Evolutionary conservation across 2,113 vertebrate species (phyloP).

Genomic region (Datnioides undecimradiatus): DNA sequence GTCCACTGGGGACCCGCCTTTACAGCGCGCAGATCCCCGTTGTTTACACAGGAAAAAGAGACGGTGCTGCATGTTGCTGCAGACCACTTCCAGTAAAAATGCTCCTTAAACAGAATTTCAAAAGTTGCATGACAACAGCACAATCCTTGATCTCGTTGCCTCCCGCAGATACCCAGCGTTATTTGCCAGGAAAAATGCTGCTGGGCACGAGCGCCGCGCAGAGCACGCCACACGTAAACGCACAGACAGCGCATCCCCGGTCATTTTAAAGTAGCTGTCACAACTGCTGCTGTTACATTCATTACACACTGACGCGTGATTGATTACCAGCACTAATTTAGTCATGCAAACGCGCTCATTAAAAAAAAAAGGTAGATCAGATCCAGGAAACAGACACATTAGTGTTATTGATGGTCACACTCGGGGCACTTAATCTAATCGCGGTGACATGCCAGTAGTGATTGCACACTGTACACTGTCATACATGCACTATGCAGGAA

Average conservation of each 20-base stretch:
- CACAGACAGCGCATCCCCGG: background rate
- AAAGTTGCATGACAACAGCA: slow-evolving; percentile 6
- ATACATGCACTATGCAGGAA: slow-evolving; percentile 6
- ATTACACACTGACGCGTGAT: slow-evolving; percentile 31
- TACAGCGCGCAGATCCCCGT: slow-evolving; percentile 6
- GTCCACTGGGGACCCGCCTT: slow-evolving; percentile 27
- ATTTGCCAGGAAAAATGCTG: background rate
- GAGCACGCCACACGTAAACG: background rate
- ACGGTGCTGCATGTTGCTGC: slow-evolving; percentile 10
- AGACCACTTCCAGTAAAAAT: slow-evolving; percentile 11
- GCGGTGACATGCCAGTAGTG: slow-evolving; percentile 31
- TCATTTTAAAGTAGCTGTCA: slow-evolving; percentile 25
- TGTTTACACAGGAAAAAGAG: slow-evolving; percentile 32
- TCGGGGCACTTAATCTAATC: slow-evolving; percentile 39
- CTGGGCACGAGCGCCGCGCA: background rate
- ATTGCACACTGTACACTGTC: background rate
- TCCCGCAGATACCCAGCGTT: background rate
- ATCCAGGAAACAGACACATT: slow-evolving; percentile 52
- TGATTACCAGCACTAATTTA: slow-evolving; percentile 56
- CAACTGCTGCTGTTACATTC: background rate
- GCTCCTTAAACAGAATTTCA: slow-evolving; percentile 9
- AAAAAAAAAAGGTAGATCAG: slow-evolving; percentile 55
- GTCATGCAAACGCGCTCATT: slow-evolving; percentile 44
- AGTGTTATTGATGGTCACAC: slow-evolving; percentile 49
- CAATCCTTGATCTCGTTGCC: slow-evolving; percentile 8